A percentile compares a stretch with the other conserved stretches of the same genome.
These are phyloP conservation scores for Phengaris arion DNA, from an alignment of 2,888 invertebrate genomes.

Conservation along the genomic window DNA sequence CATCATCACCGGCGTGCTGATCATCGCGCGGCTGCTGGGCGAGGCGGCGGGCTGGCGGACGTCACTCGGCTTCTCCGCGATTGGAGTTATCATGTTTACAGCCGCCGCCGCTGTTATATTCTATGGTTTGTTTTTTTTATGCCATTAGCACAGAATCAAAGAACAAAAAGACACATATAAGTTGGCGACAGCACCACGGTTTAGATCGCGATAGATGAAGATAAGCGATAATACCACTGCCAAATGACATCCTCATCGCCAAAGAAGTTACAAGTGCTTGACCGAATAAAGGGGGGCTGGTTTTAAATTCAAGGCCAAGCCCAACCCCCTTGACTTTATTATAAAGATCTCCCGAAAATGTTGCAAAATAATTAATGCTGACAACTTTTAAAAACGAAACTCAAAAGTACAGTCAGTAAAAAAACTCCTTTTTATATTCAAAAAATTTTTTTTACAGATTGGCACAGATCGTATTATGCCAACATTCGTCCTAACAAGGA, in stretches of 20 bases:
- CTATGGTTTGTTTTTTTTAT: conserved; percentile 59
- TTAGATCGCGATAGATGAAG: too few species aligned
- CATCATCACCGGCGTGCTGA: conserved; percentile 81
- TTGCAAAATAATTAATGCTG: background rate
- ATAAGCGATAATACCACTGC: too few species aligned
- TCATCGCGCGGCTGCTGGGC: conserved; percentile 80
- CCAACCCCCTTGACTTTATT: background rate
- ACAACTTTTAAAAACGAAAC: background rate
- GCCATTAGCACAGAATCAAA: too few species aligned
- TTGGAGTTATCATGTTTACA: conserved; percentile 82
- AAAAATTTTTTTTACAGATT: conserved; percentile 56
- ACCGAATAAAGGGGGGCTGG: too few species aligned
- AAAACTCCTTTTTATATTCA: background rate
- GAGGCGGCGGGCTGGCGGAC: conserved; percentile 83
- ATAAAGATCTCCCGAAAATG: background rate
- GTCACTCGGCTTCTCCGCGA: conserved; percentile 80
- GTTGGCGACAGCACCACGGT: too few species aligned
- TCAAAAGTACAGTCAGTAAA: background rate
- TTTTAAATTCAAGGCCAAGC: too few species aligned
- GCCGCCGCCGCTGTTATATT: conserved; percentile 83
- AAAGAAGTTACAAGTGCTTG: too few species aligned
- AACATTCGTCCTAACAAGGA: conserved; percentile 82
- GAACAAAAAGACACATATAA: too few species aligned
- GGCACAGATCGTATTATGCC: conserved; percentile 72
- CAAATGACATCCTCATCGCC: too few species aligned